Conservation (phyloP, 2,113 vertebrate species). For the Channa maculata region DNA sequence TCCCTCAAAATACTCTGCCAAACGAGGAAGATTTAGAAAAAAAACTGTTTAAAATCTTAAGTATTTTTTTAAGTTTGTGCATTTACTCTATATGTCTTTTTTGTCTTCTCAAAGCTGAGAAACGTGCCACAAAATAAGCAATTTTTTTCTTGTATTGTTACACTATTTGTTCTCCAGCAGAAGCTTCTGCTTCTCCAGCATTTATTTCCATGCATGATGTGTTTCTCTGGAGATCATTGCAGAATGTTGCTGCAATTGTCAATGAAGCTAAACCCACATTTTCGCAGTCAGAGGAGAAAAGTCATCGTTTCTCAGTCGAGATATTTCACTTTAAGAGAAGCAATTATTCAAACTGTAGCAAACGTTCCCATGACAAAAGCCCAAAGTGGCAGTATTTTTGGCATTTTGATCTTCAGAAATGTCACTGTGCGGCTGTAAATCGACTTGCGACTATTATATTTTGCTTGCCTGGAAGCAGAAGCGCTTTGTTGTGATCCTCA, state of each 20-base stretch:
- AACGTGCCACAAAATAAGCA: conserved; percentile 6
- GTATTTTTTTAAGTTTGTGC: no score
- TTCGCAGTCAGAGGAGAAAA: conserved; percentile 19
- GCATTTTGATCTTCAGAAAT: conserved; percentile 17
- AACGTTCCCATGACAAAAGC: neutral
- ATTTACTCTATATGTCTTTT: no score
- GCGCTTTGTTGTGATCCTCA: conserved; percentile 25
- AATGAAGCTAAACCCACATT: conserved; percentile 8
- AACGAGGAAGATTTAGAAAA: neutral
- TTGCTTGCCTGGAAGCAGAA: neutral
- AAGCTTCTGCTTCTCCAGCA: neutral
- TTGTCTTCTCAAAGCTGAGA: neutral
- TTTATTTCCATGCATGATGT: neutral
- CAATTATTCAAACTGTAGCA: neutral
- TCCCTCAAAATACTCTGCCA: neutral
- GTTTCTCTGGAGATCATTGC: conserved; percentile 6
- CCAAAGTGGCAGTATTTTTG: conserved; percentile 15
- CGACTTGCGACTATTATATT: neutral
- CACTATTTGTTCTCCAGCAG: no score
- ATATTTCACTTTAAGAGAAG: neutral
- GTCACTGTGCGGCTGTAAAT: neutral
- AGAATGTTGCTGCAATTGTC: neutral
- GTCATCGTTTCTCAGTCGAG: conserved; percentile 10
- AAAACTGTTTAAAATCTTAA: no score
- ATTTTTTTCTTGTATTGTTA: neutral